A percentile compares a stretch with the other conserved stretches of the same genome.
Evolutionary conservation across 2,888 invertebrate species (phyloP).

Genomic region (Theodoxus fluviatilis): DNA sequence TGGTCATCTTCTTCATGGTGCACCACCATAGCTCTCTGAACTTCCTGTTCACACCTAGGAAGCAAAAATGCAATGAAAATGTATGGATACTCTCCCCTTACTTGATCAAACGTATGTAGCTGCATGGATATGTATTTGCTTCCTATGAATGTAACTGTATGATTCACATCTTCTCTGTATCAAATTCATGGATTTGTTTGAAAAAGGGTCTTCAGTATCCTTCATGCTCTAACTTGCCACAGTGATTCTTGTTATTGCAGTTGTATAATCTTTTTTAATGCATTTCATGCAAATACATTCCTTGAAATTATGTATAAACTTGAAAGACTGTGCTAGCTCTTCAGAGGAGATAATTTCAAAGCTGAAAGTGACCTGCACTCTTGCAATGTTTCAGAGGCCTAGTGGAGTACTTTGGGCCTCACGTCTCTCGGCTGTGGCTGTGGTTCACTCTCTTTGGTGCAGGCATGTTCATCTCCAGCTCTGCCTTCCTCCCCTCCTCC

Average conservation of each 20-base stretch:
- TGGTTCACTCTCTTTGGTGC: conserved; percentile 75
- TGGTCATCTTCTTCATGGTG: background rate
- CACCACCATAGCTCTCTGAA: too few species aligned
- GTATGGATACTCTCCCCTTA: too few species aligned
- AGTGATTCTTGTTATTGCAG: background rate
- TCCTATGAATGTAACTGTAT: background rate
- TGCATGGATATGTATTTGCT: background rate
- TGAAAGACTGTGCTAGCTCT: too few species aligned
- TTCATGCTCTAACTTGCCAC: background rate
- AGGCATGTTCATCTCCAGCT: conserved; percentile 87
- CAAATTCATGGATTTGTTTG: background rate
- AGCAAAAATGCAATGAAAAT: too few species aligned
- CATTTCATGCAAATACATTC: too few species aligned
- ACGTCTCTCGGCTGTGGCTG: conserved; percentile 82
- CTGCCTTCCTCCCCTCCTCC: conserved; percentile 92
- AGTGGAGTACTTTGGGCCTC: conserved; percentile 72
- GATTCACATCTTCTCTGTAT: background rate
- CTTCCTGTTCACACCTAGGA: too few species aligned
- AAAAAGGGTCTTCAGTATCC: background rate
- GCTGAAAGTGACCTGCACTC: too few species aligned
- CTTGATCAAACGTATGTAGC: too few species aligned
- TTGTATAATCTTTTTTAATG: background rate
- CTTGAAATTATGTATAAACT: too few species aligned
- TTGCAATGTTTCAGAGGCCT: conserved; percentile 74
- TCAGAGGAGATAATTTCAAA: background rate